A percentile compares a stretch with the other conserved stretches of the same genome.
Conservation (phyloP, 2,797 vertebrate genomes). For the Chromis chromis region DNA sequence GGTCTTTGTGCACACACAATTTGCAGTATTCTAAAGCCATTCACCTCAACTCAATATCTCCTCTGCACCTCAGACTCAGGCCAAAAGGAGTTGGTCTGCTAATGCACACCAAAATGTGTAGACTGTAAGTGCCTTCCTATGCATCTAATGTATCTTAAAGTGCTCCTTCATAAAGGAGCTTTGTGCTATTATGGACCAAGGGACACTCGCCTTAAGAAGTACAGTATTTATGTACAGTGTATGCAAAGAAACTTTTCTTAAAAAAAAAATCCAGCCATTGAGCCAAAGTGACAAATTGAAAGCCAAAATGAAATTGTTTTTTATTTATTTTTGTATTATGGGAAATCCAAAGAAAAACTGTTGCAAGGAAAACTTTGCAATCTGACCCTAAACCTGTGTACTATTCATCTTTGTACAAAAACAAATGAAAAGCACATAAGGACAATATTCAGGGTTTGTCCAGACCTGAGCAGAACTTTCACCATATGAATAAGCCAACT, state of each 20-base stretch:
- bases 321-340: slow-evolving; percentile 84
- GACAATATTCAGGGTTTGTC: slow-evolving; percentile 82
- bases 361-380: slow-evolving; percentile 77
- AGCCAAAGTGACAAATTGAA: slow-evolving; percentile 86
- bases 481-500: slow-evolving; percentile 76
- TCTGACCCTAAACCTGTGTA: slow-evolving; percentile 84
- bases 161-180: slow-evolving; percentile 75
- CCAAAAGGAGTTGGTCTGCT: slow-evolving; percentile 71
- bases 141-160: slow-evolving; percentile 78
- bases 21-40: slow-evolving; percentile 83
- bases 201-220: slow-evolving; percentile 74
- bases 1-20: slow-evolving; percentile 73
- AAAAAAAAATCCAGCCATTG: slow-evolving; percentile 72
- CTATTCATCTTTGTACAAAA: slow-evolving; percentile 76
- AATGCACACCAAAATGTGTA: slow-evolving; percentile 73
- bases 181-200: slow-evolving; percentile 80
- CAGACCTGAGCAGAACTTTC: slow-evolving; percentile 79
- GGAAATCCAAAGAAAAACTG: slow-evolving; percentile 82
- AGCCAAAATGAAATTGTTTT: slow-evolving; percentile 81
- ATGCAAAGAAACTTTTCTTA: slow-evolving; percentile 66
- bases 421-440: slow-evolving; percentile 80
- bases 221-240: slow-evolving; percentile 83
- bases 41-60: slow-evolving; percentile 83
- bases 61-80: slow-evolving; percentile 82
- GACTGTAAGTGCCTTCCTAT: slow-evolving; percentile 85